Percentiles rank a stretch among this genome's conserved stretches.
These are phyloP conservation scores for Pristionchus maxplancki DNA, from an alignment of 2,888 invertebrate species.

Conservation along the genomic window DNA sequence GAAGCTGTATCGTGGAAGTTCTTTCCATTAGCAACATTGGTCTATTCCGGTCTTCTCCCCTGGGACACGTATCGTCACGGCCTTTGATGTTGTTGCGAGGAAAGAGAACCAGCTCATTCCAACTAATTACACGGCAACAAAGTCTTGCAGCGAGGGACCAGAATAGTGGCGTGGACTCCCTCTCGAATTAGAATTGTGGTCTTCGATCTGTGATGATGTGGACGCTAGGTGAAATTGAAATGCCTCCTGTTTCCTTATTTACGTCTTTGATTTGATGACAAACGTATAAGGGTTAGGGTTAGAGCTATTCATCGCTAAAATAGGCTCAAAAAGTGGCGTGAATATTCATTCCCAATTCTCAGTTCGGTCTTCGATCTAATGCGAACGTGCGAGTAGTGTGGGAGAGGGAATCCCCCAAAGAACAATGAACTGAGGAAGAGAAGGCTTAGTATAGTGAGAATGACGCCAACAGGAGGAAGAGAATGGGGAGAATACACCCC, in stretches of 20 bases:
- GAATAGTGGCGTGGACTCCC: background rate
- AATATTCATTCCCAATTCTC: background rate
- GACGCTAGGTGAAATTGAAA: background rate
- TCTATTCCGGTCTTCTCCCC: constrained; percentile 18
- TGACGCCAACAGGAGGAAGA: constrained; percentile 20
- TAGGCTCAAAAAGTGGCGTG: too few species aligned
- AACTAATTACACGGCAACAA: background rate
- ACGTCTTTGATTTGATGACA: background rate
- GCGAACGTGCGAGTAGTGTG: background rate
- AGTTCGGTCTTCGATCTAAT: background rate
- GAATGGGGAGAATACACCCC: background rate
- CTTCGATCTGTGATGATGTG: background rate
- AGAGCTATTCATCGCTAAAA: too few species aligned
- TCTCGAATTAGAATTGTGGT: constrained; percentile 8
- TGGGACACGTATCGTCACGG: background rate
- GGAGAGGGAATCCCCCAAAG: background rate
- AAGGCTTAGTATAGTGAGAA: constrained; percentile 5
- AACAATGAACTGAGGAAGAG: background rate
- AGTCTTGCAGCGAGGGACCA: background rate
- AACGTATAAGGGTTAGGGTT: too few species aligned
- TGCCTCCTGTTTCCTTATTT: too few species aligned
- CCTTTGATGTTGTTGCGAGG: background rate
- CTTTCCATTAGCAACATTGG: constrained; percentile 13
- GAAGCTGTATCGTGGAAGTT: background rate
- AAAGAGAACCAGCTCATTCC: background rate